Evolutionary conservation across 2,797 vertebrate genomes (phyloP), one percentile per base, ranked within the genome.

Genomic region (Coregonus sp.): DNA sequence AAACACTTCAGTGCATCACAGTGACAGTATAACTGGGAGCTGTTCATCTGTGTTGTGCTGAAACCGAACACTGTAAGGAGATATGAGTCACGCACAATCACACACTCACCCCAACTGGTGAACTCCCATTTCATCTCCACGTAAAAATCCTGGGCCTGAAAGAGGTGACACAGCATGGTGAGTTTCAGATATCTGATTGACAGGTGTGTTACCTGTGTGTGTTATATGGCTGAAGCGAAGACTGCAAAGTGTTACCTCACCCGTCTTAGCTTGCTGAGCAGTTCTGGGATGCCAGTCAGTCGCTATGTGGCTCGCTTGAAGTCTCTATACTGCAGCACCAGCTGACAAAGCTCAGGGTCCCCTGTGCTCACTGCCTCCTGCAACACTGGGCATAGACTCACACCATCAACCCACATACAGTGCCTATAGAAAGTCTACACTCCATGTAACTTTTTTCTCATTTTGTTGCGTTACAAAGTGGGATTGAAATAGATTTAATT

Each of bases 61-160:
- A 93, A 94, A 86, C 4, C 74, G 72, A 89, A 80, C 82, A 78
- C 9, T 67, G n/a, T 51, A 31, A 47, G 65, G 40, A 47, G 40
- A 63, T 4, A 37, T 0, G 72, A 79, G 35, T 68, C 15, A 70
- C 51, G 4, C 31, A 37, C 29, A 25, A 1, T 3, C 5, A 66
- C 11, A 66, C 11, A 87, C 91, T 93, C 85, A 95, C 95, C 94
- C 94, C 93, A 99, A 89, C 97, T 98, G 40, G 97, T 98, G 89
- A 99, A 99, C 88, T 98, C 97, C 97, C 97, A 98, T 83, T 98
- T 98, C 97, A 98, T 98, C 89, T 98, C 97, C 91, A 98, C 97
- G 4, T 98, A 99, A 92, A 99, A 99, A 87, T 98, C 97, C 0
- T 91, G 94, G 0, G 97, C 97, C 97, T 98, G 84, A 5, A 91